phyloP scores from a whole-genome alignment of 2,888 invertebrate genomes.

The Sepiola atlantica region DNA sequence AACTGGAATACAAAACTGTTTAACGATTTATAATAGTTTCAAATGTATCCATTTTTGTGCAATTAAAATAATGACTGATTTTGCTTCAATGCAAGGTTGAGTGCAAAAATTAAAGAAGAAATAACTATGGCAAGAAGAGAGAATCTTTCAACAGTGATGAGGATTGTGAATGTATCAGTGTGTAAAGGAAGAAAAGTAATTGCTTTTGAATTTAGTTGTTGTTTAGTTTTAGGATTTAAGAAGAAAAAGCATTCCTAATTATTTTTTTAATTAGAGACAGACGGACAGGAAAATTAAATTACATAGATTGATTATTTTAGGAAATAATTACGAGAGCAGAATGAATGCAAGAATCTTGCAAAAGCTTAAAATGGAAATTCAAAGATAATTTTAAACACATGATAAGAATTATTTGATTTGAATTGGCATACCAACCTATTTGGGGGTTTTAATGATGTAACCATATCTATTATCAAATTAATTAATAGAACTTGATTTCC shows the following conservation, averaged over 20 bases:
- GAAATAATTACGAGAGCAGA: not conserved
- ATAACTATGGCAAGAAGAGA: not conserved
- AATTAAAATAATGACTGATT: slow-evolving; percentile 21
- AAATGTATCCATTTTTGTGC: slow-evolving; percentile 32
- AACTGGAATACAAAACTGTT: slow-evolving; percentile 9
- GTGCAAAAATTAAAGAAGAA: not conserved
- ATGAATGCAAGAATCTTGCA: slow-evolving; percentile 1
- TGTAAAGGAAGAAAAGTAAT: not conserved
- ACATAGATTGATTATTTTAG: slow-evolving; percentile 16
- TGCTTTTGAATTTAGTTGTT: slow-evolving; percentile 7
- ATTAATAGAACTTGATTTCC: no score
- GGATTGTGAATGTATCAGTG: not conserved
- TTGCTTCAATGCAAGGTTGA: not conserved
- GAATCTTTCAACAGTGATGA: not conserved
- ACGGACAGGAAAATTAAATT: not conserved
- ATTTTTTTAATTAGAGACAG: not conserved
- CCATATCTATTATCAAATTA: no score
- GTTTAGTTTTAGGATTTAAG: not conserved
- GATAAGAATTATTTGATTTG: no score
- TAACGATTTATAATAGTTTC: slow-evolving; percentile 6
- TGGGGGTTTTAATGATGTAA: no score
- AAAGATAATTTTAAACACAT: not conserved
- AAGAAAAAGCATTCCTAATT: not conserved
- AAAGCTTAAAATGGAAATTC: not conserved
- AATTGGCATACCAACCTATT: no score